phyloP scores from a whole-genome alignment of 2,113 vertebrate species.

The Hypanus sabinus region DNA sequence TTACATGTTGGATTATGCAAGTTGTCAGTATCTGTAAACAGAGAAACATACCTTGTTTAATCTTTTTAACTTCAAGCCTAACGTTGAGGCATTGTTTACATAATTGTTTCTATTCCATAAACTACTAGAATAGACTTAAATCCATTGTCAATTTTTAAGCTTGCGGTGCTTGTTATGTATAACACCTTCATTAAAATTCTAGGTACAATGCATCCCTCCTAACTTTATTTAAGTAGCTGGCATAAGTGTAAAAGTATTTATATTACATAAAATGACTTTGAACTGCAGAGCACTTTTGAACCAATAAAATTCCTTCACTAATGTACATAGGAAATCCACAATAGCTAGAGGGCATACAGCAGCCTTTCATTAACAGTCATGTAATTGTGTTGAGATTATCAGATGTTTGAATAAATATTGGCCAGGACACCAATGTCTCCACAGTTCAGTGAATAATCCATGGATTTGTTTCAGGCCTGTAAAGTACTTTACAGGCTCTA shows the following conservation, averaged over 20 bases:
- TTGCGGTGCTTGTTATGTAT: neutral
- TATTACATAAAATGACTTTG: too few relatives aligned
- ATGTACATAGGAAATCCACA: too few relatives aligned
- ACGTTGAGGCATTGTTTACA: neutral
- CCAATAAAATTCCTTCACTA: too few relatives aligned
- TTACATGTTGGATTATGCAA: neutral
- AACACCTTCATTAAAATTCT: neutral
- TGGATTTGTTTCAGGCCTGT: neutral
- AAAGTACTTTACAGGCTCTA: neutral
- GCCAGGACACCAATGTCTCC: too few relatives aligned
- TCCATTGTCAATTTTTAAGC: neutral
- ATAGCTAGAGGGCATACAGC: too few relatives aligned
- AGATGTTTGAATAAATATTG: too few relatives aligned
- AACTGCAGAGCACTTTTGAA: too few relatives aligned
- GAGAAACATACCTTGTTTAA: neutral
- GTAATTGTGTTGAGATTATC: too few relatives aligned
- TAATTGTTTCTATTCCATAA: neutral
- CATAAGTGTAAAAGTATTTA: neutral
- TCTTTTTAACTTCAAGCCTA: neutral
- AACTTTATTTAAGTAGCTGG: too few relatives aligned
- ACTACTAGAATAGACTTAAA: neutral
- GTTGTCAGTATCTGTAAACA: neutral
- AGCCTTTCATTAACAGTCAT: too few relatives aligned
- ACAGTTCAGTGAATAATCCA: neutral
- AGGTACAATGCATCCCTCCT: neutral